Base-by-base conservation (phyloP, 2,113 vertebrate species). In the Hemicordylus capensis region DNA sequence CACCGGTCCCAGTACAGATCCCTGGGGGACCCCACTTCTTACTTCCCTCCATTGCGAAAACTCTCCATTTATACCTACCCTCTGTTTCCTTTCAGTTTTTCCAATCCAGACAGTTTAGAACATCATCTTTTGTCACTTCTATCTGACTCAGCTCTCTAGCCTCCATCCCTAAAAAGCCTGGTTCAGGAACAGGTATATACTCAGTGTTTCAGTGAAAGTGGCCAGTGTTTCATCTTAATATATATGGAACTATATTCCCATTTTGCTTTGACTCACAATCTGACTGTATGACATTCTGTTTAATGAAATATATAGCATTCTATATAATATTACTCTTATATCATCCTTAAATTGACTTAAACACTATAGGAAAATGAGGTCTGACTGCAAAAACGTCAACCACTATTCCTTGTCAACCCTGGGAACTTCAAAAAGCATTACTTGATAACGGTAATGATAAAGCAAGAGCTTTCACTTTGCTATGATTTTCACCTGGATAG, bases 161-260 rank as follows among this genome's bases (percentile, higher is more conserved):
- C n/a, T n/a, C n/a, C n/a, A n/a, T n/a, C n/a, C n/a, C n/a, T n/a
- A n/a, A n/a, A n/a, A n/a, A n/a, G n/a, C n/a, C n/a, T n/a, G n/a
- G n/a, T n/a, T n/a, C n/a, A n/a, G n/a, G n/a, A n/a, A n/a, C n/a
- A n/a, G n/a, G n/a, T n/a, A n/a, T n/a, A n/a, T n/a, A n/a, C n/a
- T n/a, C n/a, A n/a, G n/a, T n/a, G n/a, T n/a, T n/a, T n/a, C n/a
- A n/a, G n/a, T n/a, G n/a, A n/a, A n/a, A n/a, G n/a, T n/a, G n/a
- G 48, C 12, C 48, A 51, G 48, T 87, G 88, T 85, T 93, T 87
- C 56, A 48, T 51, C 84, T 87, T 85, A 85, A 93, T 90, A 86
- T 85, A 90, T 64, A 76, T 76, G 75, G 80, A 90, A 77, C 8
- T 19, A 15, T 39, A 14, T 70, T 69, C 14, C 34, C 28, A 64